These are phyloP conservation scores for Paradisaea rubra DNA, from an alignment of 2,113 vertebrate genomes.

Conservation along the genomic window DNA sequence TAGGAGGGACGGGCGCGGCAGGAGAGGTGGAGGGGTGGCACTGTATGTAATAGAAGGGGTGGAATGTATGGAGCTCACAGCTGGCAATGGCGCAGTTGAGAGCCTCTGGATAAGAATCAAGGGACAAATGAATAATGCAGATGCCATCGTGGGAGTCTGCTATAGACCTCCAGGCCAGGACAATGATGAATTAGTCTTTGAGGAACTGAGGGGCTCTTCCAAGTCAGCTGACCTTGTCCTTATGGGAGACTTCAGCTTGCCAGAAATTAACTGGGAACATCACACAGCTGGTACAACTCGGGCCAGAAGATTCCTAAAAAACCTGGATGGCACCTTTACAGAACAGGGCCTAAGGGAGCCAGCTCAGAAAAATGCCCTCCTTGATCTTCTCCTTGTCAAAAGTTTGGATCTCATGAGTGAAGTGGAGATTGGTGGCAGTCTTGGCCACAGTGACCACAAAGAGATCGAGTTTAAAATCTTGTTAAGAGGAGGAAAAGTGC, in stretches of 20 bases:
- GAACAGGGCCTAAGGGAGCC: not conserved
- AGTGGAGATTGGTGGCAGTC: accelerated
- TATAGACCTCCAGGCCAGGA: not conserved
- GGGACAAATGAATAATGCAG: not conserved
- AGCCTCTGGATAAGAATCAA: not conserved
- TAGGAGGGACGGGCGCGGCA: not conserved
- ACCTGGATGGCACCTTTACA: not conserved
- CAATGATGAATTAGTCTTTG: not conserved
- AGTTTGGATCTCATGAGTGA: not conserved
- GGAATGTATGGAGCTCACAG: not conserved
- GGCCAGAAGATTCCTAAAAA: not conserved
- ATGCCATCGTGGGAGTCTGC: not conserved
- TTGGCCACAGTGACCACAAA: not conserved
- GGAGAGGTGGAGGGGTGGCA: not conserved
- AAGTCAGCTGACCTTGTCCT: not conserved
- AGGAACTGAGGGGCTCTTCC: not conserved
- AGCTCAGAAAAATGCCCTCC: too few relatives aligned
- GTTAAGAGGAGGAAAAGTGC: not conserved
- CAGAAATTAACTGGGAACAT: not conserved
- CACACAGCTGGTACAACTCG: accelerated
- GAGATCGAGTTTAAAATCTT: not conserved
- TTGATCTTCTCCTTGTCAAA: not conserved
- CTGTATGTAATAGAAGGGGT: not conserved
- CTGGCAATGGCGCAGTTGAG: not conserved
- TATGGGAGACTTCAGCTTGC: not conserved